A percentile compares a stretch with the other conserved stretches of the same genome.
phyloP scores from a whole-genome alignment of 2,888 invertebrate genomes.

The Sarcophaga caerulescens region DNA sequence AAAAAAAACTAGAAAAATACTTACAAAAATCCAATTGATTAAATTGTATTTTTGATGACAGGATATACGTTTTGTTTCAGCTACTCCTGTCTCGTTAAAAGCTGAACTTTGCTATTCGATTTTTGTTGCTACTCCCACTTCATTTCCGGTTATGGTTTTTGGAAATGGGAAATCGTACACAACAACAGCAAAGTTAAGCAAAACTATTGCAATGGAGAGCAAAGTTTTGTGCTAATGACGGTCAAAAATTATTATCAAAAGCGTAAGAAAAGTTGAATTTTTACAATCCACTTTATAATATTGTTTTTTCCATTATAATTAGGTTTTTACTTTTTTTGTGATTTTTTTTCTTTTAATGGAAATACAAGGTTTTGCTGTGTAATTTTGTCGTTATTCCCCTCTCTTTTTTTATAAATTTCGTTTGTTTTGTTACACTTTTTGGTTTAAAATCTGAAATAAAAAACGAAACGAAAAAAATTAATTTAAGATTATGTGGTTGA shows the following conservation, averaged over 20 bases:
- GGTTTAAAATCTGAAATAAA: not conserved
- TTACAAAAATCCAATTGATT: slow-evolving; percentile 37
- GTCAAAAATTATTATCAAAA: not conserved
- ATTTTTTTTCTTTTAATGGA: not conserved
- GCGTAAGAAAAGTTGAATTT: not conserved
- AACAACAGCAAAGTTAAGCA: not conserved
- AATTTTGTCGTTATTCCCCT: not conserved
- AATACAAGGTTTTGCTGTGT: slow-evolving; percentile 1
- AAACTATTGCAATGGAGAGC: slow-evolving; percentile 17
- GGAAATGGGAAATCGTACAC: not conserved
- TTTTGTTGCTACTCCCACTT: slow-evolving; percentile 15
- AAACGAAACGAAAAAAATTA: not conserved
- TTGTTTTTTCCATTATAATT: slow-evolving; percentile 4
- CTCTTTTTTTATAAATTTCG: not conserved
- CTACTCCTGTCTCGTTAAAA: not conserved
- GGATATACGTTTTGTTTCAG: slow-evolving; percentile 26
- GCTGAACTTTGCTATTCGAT: slow-evolving; percentile 27
- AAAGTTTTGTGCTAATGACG: not conserved
- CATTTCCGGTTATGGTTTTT: slow-evolving; percentile 25
- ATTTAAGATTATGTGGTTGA: slow-evolving; percentile 15
- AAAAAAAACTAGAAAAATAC: slow-evolving; percentile 13
- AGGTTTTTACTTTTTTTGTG: not conserved
- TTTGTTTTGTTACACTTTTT: not conserved
- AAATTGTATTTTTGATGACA: slow-evolving; percentile 18
- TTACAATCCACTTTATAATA: not conserved